A percentile compares a stretch with the other conserved stretches of the same genome.
Evolutionary conservation across 1,140 invertebrate genomes (phyloP).

Genomic region (Drosophila pachea): DNA sequence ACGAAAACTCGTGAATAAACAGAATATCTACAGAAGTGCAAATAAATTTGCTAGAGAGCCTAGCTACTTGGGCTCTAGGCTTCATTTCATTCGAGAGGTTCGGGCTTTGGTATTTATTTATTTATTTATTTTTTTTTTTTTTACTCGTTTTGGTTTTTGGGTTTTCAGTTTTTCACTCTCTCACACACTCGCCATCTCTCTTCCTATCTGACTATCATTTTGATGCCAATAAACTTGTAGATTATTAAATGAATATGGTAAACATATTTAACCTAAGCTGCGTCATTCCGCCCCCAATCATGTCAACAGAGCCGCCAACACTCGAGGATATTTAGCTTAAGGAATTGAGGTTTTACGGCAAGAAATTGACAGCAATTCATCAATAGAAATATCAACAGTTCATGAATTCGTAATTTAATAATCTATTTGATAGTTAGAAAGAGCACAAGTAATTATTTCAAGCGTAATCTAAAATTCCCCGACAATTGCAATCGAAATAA

Average conservation of each 20-base stretch:
- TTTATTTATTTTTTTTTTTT: not conserved
- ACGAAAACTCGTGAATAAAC: conserved; percentile 71
- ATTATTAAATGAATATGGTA: conserved; percentile 37
- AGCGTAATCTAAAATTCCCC: no score
- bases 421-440: no score
- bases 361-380: not conserved
- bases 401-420: no score
- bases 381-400: no score
- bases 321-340: not conserved
- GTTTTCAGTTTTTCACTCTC: not conserved
- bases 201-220: not conserved
- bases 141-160: conserved; percentile 3
- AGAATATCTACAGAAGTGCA: conserved; percentile 70
- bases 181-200: no score
- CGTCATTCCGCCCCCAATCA: not conserved
- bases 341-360: not conserved
- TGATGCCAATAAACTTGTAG: conserved; percentile 37
- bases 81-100: no score
- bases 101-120: not conserved
- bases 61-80: conserved; percentile 14
- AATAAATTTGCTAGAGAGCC: conserved; percentile 56
- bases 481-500: no score
- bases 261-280: conserved; percentile 21
- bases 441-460: no score
- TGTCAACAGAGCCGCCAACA: not conserved